Conservation (phyloP, 2,888 invertebrate species). For the Coremacera marginata region DNA sequence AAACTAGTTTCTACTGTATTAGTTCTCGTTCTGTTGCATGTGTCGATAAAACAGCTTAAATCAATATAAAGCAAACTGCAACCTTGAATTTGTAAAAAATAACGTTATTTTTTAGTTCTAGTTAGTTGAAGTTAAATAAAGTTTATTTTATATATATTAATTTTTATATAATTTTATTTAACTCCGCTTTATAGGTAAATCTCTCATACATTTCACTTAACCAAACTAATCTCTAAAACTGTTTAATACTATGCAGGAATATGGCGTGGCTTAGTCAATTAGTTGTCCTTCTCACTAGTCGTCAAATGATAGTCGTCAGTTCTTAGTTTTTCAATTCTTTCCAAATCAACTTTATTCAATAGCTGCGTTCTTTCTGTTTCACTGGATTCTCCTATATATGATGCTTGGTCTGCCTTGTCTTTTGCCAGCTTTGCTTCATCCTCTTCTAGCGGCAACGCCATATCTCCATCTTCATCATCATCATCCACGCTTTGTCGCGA, state of each 20-base stretch:
- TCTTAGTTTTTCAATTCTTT: not conserved
- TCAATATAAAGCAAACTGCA: too few species aligned
- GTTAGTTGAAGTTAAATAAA: too few species aligned
- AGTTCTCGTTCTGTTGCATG: too few species aligned
- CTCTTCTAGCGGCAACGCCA: constrained; percentile 31
- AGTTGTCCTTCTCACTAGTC: not conserved
- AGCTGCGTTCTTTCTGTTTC: not conserved
- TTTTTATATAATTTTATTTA: not conserved
- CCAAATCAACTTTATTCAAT: constrained; percentile 8
- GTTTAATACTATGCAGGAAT: not conserved
- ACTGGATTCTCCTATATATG: not conserved
- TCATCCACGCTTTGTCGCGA: constrained; percentile 41
- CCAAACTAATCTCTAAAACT: not conserved
- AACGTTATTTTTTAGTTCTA: too few species aligned
- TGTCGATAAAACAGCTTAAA: too few species aligned
- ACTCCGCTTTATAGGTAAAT: not conserved
- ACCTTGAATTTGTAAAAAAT: too few species aligned
- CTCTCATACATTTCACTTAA: not conserved
- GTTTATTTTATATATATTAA: not conserved
- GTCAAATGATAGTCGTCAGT: not conserved
- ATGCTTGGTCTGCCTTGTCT: not conserved
- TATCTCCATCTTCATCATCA: constrained; percentile 32
- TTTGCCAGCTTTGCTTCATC: not conserved
- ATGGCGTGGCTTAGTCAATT: not conserved
- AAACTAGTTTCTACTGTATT: too few species aligned